These are phyloP conservation scores for Sarcophaga peregrina DNA, from an alignment of 1,140 invertebrate species.

Conservation along the genomic window DNA sequence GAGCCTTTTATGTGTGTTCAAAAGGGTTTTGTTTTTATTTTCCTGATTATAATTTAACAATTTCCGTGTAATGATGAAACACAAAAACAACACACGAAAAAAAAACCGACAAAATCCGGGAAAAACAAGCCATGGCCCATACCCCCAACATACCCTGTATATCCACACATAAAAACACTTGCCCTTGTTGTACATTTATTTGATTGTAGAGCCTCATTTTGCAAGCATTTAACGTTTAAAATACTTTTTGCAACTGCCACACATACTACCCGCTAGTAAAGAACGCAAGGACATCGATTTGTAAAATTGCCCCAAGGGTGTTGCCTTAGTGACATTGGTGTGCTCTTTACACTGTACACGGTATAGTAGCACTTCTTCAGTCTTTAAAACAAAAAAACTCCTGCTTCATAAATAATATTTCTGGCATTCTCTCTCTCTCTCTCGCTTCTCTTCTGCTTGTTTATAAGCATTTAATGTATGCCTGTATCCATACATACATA, in stretches of 20 bases:
- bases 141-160: too few relatives aligned
- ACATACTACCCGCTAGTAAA: not conserved
- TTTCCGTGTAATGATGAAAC: not conserved
- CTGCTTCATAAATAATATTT: too few relatives aligned
- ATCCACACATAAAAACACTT: not conserved
- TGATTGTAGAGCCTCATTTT: not conserved
- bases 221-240: not conserved
- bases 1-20: too few relatives aligned
- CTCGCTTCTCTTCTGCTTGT: too few relatives aligned
- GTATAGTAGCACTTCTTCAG: not conserved
- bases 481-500: too few relatives aligned
- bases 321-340: constrained; percentile 21
- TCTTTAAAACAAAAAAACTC: too few relatives aligned
- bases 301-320: not conserved
- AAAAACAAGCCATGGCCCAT: too few relatives aligned
- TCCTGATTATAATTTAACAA: constrained; percentile 21
- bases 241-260: not conserved
- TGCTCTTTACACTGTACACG: not conserved
- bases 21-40: not conserved
- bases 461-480: too few relatives aligned
- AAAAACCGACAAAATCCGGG: too few relatives aligned
- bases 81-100: not conserved
- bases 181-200: constrained; percentile 12
- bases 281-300: too few relatives aligned
- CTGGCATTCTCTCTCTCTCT: too few relatives aligned